Base-by-base conservation (phyloP, 2,797 vertebrate genomes). In the Gobio occitaniae region DNA sequence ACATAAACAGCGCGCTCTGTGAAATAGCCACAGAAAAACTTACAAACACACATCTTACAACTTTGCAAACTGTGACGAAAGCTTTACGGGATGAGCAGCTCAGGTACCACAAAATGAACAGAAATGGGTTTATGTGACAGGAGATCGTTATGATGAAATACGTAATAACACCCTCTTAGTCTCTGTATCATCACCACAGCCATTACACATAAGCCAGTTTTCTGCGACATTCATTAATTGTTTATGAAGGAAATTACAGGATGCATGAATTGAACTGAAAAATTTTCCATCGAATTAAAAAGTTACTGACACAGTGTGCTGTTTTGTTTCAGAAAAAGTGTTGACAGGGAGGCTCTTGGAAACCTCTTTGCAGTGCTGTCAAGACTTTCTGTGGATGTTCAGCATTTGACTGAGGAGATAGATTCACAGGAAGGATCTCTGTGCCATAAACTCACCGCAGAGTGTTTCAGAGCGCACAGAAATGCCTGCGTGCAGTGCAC, bases 381-480 rank as follows among this genome's bases (percentile, higher is more conserved):
- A 32, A 91, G 87, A 0, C 80, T 95, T 6, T 91, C 89, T 1
- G 84, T 86, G 10, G 92, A 95, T 52, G 89, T 97, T 2, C 93
- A 96, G 86, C 85, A 90, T 59, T 86, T 85, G 66, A 83, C n/a
- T 84, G 78, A 87, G 15, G 91, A 90, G 0, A 86, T 89, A 0
- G 78, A 50, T 17, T 69, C 41, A 50, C 15, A 83, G 61, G 92
- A 89, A 21, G 87, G 92, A 3, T 84, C 92, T 8, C 79, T 94
- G 84, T 93, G 90, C 82, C 92, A 97, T 74, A 94, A 96, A 93
- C 56, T 99, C 3, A 82, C 90, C 0, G 95, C 97, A 0, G 97
- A 99, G 80, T 98, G 97, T 91, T 99, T 99, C 94, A 92, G 98
- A 76, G 97, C 96, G 21, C 96, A 96, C 81, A 96, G 98, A 86